Evolutionary conservation across 2,888 invertebrate species (phyloP).

Genomic region (Cacoxenus indagator): DNA sequence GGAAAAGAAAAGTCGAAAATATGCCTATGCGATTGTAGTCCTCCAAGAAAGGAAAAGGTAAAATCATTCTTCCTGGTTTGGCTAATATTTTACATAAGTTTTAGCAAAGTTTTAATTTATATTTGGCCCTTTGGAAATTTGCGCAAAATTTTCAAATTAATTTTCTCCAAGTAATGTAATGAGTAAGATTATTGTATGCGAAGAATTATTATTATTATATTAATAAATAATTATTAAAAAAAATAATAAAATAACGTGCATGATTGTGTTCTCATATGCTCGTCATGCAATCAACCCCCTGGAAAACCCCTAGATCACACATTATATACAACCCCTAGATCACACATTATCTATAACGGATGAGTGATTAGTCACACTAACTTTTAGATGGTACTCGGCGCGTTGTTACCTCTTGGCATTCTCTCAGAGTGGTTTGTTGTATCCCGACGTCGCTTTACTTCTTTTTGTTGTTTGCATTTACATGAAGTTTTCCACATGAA

Average conservation of each 20-base stretch:
- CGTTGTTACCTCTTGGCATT: no score
- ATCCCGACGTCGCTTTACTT: no score
- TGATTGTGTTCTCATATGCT: no score
- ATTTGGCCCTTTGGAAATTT: constrained; percentile 50
- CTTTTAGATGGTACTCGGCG: no score
- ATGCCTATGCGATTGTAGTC: constrained; percentile 30
- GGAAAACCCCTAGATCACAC: no score
- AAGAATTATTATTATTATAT: constrained; percentile 26
- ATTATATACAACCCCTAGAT: no score
- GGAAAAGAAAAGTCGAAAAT: constrained; percentile 35
- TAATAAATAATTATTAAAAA: constrained; percentile 34
- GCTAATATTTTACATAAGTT: constrained; percentile 36
- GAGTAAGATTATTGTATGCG: constrained; percentile 36
- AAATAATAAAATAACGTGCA: constrained; percentile 22
- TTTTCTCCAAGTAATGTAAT: constrained; percentile 21
- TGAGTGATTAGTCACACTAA: no score
- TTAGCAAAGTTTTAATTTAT: constrained; percentile 48
- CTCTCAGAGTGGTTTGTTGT: no score
- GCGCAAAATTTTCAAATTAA: constrained; percentile 37
- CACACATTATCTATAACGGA: no score
- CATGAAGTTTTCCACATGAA: no score
- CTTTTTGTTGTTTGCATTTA: no score
- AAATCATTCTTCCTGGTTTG: constrained; percentile 32
- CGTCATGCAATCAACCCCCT: no score
- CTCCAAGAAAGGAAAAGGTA: background rate